Percentiles rank a stretch among this genome's conserved stretches.
Evolutionary conservation across 53 echinoderm and acorn worm species (phyloP).

Genomic region (Patiria pectinifera): DNA sequence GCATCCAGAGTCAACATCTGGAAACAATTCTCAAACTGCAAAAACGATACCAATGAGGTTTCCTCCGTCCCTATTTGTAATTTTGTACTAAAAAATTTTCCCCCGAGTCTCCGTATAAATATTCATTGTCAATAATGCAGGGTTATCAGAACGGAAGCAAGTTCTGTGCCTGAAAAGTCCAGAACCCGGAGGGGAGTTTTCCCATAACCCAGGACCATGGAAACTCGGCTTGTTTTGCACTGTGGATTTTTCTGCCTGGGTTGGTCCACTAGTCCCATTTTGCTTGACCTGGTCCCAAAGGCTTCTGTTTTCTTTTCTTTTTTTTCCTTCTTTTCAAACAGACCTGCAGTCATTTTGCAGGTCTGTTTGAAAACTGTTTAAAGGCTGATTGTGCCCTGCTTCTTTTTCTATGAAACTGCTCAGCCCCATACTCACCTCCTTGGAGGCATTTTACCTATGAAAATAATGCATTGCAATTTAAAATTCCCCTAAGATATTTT

Average conservation of each 20-base stretch:
- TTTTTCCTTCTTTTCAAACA: not conserved
- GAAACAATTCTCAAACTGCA: conserved; percentile 13
- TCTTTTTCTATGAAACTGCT: too few species aligned
- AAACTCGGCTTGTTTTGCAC: conserved; percentile 26
- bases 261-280: conserved; percentile 18
- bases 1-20: conserved; percentile 22
- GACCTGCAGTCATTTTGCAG: conserved; percentile 6
- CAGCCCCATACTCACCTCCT: not conserved
- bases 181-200: conserved; percentile 2
- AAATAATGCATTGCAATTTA: not conserved
- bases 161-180: not conserved
- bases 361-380: not conserved
- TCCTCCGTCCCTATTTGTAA: not conserved
- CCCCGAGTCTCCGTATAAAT: conserved; percentile 29
- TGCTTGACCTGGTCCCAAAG: conserved; percentile 40
- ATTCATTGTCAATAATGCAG: conserved; percentile 20
- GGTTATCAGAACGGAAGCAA: not conserved
- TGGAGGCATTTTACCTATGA: not conserved
- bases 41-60: not conserved
- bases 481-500: not conserved
- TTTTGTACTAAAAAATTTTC: not conserved
- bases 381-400: not conserved
- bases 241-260: conserved; percentile 52
- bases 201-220: conserved; percentile 13
- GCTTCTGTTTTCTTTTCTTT: too few species aligned